Evolutionary conservation across 2,113 vertebrate genomes (phyloP).

Genomic region (Lanius ludovicianus): DNA sequence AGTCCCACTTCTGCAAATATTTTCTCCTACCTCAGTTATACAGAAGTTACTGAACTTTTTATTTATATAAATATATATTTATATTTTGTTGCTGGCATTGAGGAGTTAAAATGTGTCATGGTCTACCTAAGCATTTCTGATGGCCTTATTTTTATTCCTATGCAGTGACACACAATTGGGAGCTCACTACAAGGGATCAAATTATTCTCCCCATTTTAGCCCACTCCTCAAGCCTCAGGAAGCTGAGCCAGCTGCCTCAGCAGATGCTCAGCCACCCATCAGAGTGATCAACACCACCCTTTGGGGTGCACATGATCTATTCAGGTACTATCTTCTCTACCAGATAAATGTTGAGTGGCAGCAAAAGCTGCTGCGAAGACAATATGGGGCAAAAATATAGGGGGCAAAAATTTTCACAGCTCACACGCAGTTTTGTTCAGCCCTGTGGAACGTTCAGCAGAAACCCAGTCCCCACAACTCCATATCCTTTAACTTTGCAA

Average conservation of each 20-base stretch:
- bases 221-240: neutral
- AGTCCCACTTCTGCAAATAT: neutral
- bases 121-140: neutral
- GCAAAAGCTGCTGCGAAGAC: neutral
- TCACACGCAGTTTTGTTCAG: neutral
- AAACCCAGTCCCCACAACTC: neutral
- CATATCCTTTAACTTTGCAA: neutral
- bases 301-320: neutral
- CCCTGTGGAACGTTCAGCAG: rapidly evolving
- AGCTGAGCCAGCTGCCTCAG: neutral
- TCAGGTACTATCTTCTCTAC: neutral
- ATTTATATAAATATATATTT: neutral
- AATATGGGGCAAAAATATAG: neutral
- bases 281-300: neutral
- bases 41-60: neutral
- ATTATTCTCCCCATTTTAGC: neutral
- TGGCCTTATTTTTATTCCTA: neutral
- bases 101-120: neutral
- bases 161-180: neutral
- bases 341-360: rapidly evolving
- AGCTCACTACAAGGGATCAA: neutral
- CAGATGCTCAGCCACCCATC: neutral
- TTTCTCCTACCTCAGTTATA: neutral
- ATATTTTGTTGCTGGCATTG: neutral
- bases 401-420: neutral